Evolutionary conservation across 2,797 vertebrate species (phyloP).

Genomic region (Siniperca scherzeri): DNA sequence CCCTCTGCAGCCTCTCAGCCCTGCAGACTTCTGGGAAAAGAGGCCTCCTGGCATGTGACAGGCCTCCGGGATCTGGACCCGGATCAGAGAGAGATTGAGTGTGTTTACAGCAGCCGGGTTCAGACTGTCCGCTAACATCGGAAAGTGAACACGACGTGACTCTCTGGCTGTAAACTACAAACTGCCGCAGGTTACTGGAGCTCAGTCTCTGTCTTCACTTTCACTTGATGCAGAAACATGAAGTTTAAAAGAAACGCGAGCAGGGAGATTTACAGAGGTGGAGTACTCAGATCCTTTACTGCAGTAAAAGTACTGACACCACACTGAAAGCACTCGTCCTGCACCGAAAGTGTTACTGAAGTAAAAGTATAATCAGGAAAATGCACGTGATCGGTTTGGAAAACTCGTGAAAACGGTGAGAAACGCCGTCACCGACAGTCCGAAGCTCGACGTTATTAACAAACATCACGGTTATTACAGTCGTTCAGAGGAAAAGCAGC

Average conservation of each 20-base stretch:
- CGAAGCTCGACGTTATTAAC: no score
- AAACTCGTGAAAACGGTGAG: no score
- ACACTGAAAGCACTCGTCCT: no score
- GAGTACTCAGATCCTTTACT: background rate
- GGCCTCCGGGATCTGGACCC: constrained; percentile 10
- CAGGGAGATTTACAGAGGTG: no score
- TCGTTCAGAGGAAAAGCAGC: no score
- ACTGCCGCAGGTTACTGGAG: background rate
- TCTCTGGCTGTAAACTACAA: background rate
- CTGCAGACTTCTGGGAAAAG: constrained; percentile 41
- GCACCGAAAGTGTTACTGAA: no score
- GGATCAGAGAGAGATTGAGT: constrained; percentile 16
- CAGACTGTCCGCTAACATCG: background rate
- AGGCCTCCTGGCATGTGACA: constrained; percentile 10
- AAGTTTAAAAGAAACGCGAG: background rate
- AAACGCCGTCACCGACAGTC: no score
- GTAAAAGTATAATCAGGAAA: no score
- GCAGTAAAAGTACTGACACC: no score
- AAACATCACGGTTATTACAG: no score
- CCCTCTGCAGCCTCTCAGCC: constrained; percentile 21
- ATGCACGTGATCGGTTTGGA: no score
- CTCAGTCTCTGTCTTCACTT: background rate
- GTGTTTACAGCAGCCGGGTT: constrained; percentile 21
- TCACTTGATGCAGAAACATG: background rate
- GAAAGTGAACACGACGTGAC: background rate